Conservation (phyloP, 2,888 invertebrate genomes). For the Gastrophysa polygoni region DNA sequence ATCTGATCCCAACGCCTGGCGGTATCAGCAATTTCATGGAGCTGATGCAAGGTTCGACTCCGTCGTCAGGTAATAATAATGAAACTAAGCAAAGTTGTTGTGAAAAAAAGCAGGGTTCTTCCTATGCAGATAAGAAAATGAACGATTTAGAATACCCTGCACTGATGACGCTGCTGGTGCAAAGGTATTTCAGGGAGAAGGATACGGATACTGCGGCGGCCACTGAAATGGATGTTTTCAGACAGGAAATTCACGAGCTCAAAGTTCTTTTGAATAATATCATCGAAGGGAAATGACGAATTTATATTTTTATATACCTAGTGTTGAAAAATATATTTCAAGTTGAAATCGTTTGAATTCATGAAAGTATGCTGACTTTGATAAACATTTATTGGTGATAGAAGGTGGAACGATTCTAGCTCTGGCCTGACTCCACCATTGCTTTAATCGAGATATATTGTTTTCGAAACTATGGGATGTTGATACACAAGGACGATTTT, state of each 20-base stretch:
- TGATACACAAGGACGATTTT: too few species aligned
- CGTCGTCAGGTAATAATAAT: constrained; percentile 33
- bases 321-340: not conserved
- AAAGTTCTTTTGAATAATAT: constrained; percentile 50
- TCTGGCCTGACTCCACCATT: too few species aligned
- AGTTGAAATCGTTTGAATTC: not conserved
- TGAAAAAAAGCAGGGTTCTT: constrained; percentile 38
- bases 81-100: constrained; percentile 58
- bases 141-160: constrained; percentile 60
- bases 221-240: constrained; percentile 58
- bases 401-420: too few species aligned
- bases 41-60: constrained; percentile 58
- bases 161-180: constrained; percentile 65
- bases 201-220: constrained; percentile 54
- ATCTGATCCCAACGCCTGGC: constrained; percentile 67
- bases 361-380: too few species aligned
- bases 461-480: too few species aligned
- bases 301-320: constrained; percentile 2
- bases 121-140: constrained; percentile 26
- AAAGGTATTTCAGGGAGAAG: constrained; percentile 66
- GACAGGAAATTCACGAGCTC: constrained; percentile 59
- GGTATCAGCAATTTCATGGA: constrained; percentile 60
- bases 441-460: too few species aligned
- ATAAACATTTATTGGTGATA: too few species aligned
- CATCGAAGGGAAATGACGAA: constrained; percentile 39